phyloP scores from a whole-genome alignment of 2,113 vertebrate genomes.

The Serranochromis macrocephalus region DNA sequence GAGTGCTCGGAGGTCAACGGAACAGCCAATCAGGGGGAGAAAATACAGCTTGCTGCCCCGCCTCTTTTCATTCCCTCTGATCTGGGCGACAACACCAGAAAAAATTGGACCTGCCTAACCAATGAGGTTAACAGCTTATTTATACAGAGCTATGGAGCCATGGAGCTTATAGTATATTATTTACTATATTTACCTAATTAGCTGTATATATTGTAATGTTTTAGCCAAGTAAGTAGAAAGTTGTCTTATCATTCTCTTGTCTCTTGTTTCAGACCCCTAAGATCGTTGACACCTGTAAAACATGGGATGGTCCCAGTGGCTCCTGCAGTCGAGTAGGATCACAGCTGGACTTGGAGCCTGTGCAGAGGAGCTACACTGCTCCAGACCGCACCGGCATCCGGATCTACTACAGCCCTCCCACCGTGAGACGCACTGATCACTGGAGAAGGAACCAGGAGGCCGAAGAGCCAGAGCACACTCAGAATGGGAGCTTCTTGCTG shows the following conservation, averaged over 20 bases:
- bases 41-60: constrained; percentile 23
- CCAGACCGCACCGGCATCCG: constrained; percentile 93
- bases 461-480: background rate
- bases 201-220: background rate
- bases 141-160: background rate
- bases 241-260: background rate
- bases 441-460: constrained; percentile 34
- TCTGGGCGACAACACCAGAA: constrained; percentile 58
- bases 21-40: constrained; percentile 49
- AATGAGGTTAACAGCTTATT: constrained; percentile 61
- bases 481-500: constrained; percentile 5
- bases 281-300: constrained; percentile 65
- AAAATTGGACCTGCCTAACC: constrained; percentile 76
- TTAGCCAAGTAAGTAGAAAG: background rate
- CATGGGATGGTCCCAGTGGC: constrained; percentile 78
- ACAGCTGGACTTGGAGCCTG: constrained; percentile 72
- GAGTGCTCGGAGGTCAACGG: constrained; percentile 67
- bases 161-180: background rate
- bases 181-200: background rate
- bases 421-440: constrained; percentile 77
- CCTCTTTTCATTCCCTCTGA: constrained; percentile 60
- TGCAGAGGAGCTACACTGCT: constrained; percentile 90
- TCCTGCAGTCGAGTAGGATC: constrained; percentile 65
- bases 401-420: constrained; percentile 94
- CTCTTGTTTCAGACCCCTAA: constrained; percentile 38